These are phyloP conservation scores for Ctena decussata DNA, from an alignment of 2,888 invertebrate genomes.

Conservation along the genomic window DNA sequence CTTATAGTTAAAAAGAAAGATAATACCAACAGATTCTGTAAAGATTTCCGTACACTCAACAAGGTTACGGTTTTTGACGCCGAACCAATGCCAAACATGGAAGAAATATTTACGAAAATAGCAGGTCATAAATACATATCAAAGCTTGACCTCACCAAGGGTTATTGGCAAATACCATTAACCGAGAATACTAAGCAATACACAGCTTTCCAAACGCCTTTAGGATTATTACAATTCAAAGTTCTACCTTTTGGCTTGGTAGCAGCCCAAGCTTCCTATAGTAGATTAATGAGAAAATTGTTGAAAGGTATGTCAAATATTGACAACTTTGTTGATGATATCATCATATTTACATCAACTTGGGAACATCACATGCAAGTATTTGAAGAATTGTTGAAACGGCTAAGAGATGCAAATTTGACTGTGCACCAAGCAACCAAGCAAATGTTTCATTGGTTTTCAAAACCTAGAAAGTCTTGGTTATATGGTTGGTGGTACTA, in stretches of 20 bases:
- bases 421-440: slow-evolving; percentile 59
- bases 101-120: slow-evolving; percentile 63
- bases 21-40: slow-evolving; percentile 57
- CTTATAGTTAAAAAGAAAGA: slow-evolving; percentile 62
- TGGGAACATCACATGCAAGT: slow-evolving; percentile 51
- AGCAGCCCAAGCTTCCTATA: slow-evolving; percentile 39
- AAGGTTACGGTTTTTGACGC: too few species aligned
- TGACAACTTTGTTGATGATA: slow-evolving; percentile 62
- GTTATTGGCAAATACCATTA: slow-evolving; percentile 27
- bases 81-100: slow-evolving; percentile 63
- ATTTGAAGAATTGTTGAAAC: slow-evolving; percentile 34
- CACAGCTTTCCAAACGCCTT: slow-evolving; percentile 15
- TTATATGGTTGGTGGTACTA: slow-evolving; percentile 33
- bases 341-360: slow-evolving; percentile 44
- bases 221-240: slow-evolving; percentile 16
- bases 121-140: slow-evolving; percentile 51
- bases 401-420: slow-evolving; percentile 39
- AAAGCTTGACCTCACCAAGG: slow-evolving; percentile 43
- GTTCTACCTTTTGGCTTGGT: slow-evolving; percentile 30
- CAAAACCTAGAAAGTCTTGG: slow-evolving; percentile 28
- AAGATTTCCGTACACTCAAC: slow-evolving; percentile 65
- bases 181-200: not conserved
- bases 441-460: slow-evolving; percentile 36
- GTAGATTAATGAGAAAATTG: slow-evolving; percentile 53
- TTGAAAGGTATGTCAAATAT: slow-evolving; percentile 34